A percentile compares a stretch with the other conserved stretches of the same genome.
Evolutionary conservation across 2,888 invertebrate species (phyloP).

Genomic region (Folsomia manolachei): DNA sequence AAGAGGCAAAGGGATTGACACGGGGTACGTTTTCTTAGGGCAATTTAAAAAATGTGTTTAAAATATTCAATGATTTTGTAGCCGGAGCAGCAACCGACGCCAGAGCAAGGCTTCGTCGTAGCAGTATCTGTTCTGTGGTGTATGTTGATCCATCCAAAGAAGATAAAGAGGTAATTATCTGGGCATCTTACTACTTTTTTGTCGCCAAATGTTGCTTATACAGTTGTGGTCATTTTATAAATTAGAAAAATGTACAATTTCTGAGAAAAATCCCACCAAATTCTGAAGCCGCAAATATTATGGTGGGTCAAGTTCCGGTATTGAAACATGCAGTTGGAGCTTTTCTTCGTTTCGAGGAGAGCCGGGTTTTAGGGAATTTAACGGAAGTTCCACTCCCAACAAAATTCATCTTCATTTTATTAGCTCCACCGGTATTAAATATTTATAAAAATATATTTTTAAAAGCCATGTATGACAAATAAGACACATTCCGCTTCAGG

Average conservation of each 20-base stretch:
- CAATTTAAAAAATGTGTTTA: no score
- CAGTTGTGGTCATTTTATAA: no score
- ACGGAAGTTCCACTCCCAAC: slow-evolving; percentile 61
- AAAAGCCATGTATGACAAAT: background rate
- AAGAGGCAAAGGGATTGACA: background rate
- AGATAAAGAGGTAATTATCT: background rate
- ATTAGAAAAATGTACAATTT: slow-evolving; percentile 51
- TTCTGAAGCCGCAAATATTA: slow-evolving; percentile 60
- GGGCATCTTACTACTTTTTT: no score
- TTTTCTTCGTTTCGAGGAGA: slow-evolving; percentile 58
- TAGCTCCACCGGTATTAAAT: slow-evolving; percentile 54
- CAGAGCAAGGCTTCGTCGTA: background rate
- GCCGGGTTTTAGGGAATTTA: slow-evolving; percentile 58
- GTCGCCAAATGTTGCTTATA: no score
- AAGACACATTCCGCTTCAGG: no score
- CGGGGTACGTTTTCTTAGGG: no score
- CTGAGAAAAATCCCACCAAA: slow-evolving; percentile 60
- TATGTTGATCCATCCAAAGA: background rate
- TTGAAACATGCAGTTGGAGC: slow-evolving; percentile 58
- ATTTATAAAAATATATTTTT: slow-evolving; percentile 8
- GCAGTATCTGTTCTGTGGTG: background rate
- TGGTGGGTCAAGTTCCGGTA: slow-evolving; percentile 61
- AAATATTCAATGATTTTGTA: no score
- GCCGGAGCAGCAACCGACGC: background rate
- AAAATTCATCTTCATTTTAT: slow-evolving; percentile 57